Evolutionary conservation across 2,888 invertebrate genomes (phyloP).

Genomic region (Stratiomys singularior): DNA sequence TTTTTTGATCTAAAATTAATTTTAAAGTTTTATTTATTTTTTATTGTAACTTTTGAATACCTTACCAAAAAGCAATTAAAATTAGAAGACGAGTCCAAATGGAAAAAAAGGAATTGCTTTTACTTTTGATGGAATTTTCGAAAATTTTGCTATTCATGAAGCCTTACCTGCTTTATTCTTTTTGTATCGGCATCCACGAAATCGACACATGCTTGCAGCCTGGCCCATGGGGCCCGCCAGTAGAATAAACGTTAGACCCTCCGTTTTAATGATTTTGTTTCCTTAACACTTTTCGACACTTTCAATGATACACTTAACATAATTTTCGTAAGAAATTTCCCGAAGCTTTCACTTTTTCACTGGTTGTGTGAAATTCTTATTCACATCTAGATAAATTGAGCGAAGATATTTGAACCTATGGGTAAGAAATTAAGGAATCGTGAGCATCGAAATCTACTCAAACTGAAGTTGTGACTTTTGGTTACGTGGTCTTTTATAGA

Average conservation of each 20-base stretch:
- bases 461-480: background rate
- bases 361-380: background rate
- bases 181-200: slow-evolving; percentile 81
- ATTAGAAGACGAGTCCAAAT: too few relatives aligned
- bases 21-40: too few relatives aligned
- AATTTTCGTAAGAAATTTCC: background rate
- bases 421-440: background rate
- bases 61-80: too few relatives aligned
- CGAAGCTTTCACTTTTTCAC: background rate
- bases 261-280: slow-evolving; percentile 61
- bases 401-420: background rate
- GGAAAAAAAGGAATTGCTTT: too few relatives aligned
- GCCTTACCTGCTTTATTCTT: slow-evolving; percentile 69
- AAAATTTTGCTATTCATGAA: too few relatives aligned
- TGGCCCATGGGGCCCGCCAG: slow-evolving; percentile 75
- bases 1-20: too few relatives aligned
- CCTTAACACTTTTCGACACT: slow-evolving; percentile 18
- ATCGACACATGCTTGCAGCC: slow-evolving; percentile 84
- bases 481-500: too few relatives aligned
- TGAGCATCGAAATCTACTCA: background rate
- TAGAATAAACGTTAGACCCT: slow-evolving; percentile 66
- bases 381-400: too few relatives aligned
- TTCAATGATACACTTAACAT: background rate
- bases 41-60: too few relatives aligned
- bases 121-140: too few relatives aligned